Percentiles rank a stretch among this genome's conserved stretches.
Conservation (phyloP, 2,113 vertebrate species). For the Meriones unguiculatus region DNA sequence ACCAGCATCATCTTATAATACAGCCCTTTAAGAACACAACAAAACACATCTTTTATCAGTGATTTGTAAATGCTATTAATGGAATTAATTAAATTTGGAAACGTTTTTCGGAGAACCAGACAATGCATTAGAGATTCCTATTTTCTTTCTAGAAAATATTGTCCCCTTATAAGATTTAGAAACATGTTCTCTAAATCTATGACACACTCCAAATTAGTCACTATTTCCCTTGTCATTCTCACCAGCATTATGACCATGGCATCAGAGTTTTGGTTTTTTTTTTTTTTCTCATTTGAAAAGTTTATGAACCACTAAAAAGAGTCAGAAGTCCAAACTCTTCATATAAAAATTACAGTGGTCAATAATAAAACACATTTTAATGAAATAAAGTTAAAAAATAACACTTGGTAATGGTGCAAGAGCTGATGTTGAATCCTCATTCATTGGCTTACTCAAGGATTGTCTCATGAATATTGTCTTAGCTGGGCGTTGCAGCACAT, state of each 20-base stretch:
- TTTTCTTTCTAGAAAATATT: constrained; percentile 41
- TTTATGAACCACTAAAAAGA: constrained; percentile 19
- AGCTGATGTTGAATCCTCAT: not conserved
- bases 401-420: not conserved
- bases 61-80: constrained; percentile 45
- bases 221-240: not conserved
- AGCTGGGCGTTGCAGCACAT: rapidly evolving
- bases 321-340: not conserved
- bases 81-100: constrained; percentile 54
- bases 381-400: constrained; percentile 27
- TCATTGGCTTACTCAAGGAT: not conserved
- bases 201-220: constrained; percentile 3
- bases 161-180: not conserved
- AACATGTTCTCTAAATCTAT: not conserved
- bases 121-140: constrained; percentile 19
- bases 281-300: constrained; percentile 35
- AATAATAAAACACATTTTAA: constrained; percentile 50
- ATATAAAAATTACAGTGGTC: constrained; percentile 22
- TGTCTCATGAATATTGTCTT: constrained; percentile 46
- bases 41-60: constrained; percentile 22
- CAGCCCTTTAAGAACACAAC: constrained; percentile 17
- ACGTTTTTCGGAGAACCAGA: constrained; percentile 51
- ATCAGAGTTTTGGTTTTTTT: not conserved
- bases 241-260: not conserved
- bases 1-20: not conserved